These are phyloP conservation scores for Amphibalanus amphitrite DNA, from an alignment of 1,140 invertebrate species.

Conservation along the genomic window DNA sequence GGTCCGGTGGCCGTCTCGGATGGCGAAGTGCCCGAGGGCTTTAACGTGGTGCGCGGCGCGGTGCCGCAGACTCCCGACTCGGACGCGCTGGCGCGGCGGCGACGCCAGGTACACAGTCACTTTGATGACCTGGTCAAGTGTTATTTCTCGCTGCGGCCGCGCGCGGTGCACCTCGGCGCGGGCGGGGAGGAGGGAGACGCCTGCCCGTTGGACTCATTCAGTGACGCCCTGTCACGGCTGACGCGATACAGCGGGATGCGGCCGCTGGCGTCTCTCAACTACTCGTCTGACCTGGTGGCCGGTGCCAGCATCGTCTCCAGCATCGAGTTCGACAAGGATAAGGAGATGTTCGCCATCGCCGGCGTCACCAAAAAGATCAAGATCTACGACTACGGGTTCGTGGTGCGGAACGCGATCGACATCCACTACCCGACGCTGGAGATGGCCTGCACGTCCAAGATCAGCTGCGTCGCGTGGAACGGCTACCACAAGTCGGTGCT, in stretches of 20 bases:
- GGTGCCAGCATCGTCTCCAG: conserved; percentile 87
- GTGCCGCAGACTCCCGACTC: too few relatives aligned
- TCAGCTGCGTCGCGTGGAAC: conserved; percentile 90
- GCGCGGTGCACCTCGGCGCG: conserved; percentile 45
- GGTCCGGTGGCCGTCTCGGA: conserved; percentile 3
- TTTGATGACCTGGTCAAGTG: conserved; percentile 80
- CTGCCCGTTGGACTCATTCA: conserved; percentile 44
- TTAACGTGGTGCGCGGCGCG: conserved; percentile 10
- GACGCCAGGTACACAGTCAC: conserved; percentile 47
- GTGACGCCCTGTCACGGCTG: conserved; percentile 74
- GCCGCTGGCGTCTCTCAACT: conserved; percentile 70
- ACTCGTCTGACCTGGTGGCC: conserved; percentile 72
- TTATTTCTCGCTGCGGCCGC: conserved; percentile 58
- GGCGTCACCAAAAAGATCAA: conserved; percentile 92
- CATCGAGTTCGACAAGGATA: conserved; percentile 94
- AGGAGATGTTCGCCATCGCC: conserved; percentile 90
- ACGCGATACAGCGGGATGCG: conserved; percentile 61
- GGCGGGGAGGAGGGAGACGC: conserved; percentile 18
- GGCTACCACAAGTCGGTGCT: conserved; percentile 75
- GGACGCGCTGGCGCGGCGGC: neutral
- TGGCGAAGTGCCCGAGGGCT: conserved; percentile 9
- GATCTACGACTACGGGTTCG: conserved; percentile 73
- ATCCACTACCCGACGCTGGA: conserved; percentile 84
- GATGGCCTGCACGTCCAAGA: conserved; percentile 86
- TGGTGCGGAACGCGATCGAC: conserved; percentile 64